phyloP scores from a whole-genome alignment of 2,888 invertebrate species.

The Mythimna pallens region DNA sequence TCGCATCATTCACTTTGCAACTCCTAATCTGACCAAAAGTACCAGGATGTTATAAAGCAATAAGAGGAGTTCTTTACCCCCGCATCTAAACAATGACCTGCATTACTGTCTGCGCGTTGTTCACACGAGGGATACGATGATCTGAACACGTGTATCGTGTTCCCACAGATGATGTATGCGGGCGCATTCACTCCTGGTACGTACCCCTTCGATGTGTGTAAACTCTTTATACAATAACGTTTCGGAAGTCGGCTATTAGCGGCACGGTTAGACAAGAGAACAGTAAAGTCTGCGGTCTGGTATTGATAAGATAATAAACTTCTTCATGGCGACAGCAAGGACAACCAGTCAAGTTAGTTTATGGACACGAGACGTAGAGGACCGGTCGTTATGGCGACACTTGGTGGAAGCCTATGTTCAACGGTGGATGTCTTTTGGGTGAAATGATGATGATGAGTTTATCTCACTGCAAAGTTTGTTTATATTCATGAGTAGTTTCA shows the following conservation, averaged over 20 bases:
- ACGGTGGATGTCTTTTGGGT: no score
- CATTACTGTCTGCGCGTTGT: conserved; percentile 73
- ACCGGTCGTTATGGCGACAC: no score
- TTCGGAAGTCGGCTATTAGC: conserved; percentile 51
- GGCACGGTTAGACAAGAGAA: conserved; percentile 5
- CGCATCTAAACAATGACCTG: conserved; percentile 70
- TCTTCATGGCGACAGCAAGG: neutral
- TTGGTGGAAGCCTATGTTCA: no score
- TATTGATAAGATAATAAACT: neutral
- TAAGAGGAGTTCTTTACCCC: conserved; percentile 57
- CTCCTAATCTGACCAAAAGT: conserved; percentile 23
- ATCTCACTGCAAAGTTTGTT: no score
- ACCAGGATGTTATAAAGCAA: conserved; percentile 49
- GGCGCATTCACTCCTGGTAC: conserved; percentile 76
- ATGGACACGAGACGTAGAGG: no score
- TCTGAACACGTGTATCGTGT: conserved; percentile 81
- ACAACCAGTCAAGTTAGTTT: no score
- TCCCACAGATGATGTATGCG: conserved; percentile 81
- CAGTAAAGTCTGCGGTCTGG: neutral
- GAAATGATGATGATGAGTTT: no score
- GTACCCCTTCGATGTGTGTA: conserved; percentile 51
- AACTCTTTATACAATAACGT: conserved; percentile 38
- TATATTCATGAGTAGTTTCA: neutral
- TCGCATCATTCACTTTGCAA: neutral
- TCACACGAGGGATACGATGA: conserved; percentile 76